Base-by-base conservation (phyloP, 2,797 vertebrate genomes). In the Toxotes lorentzi region DNA sequence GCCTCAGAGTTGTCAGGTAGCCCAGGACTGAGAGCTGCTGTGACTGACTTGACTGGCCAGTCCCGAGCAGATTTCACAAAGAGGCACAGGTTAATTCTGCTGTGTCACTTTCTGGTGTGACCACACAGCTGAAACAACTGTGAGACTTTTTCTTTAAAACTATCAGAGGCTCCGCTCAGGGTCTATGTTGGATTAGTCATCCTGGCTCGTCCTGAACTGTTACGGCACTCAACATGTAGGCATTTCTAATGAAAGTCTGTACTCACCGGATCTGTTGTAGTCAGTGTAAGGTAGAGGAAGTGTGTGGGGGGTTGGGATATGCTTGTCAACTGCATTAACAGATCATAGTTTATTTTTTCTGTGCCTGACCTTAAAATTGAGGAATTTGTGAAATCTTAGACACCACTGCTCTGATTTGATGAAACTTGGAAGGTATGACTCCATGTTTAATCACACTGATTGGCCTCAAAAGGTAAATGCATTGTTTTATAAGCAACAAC, bases 321-420 rank as follows among this genome's bases (percentile, higher is more conserved):
- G 89, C 84, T 73, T 91, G 89, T 91, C 90, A 89, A 75, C 72
- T 73, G 54, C 81, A 88, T 86, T 87, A 87, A 86, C 73, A 86
- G 77, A 88, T 92, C 88, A 74, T 56, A 50, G 74, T 47, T 62
- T 78, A 86, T 81, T 72, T 72, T 71, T 74, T 64, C 62, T 70
- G 14, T 78, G 70, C 67, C 75, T 88, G 78, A 90, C 90, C 87
- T 83, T 90, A 80, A 92, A 91, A 87, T 90, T 70, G 78, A 83
- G 81, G 79, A 84, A 89, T 90, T 90, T 83, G 81, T 82, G 86
- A 88, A 92, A 92, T 88, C 63, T 72, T 78, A 90, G 87, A 87
- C 82, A 73, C 66, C 70, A 45, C 17, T 10, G 57, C 82, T 79
- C 67, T 90, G 86, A 90, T 90, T 91, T 89, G 89, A 91, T 83